phyloP scores from a whole-genome alignment of 2,113 vertebrate genomes.

The Tychaedon coryphoeus region DNA sequence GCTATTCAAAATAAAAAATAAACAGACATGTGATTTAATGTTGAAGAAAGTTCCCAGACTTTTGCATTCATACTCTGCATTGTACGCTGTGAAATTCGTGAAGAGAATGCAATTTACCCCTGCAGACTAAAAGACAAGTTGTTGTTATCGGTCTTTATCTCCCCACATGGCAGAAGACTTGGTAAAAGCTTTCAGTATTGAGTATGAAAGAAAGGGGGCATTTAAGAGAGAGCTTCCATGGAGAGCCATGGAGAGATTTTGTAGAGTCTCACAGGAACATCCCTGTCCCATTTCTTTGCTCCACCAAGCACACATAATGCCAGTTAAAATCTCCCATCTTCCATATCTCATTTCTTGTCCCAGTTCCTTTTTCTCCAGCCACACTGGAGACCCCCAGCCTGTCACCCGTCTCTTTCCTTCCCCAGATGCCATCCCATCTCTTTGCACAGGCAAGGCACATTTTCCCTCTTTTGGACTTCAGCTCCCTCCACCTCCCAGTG shows the following conservation, averaged over 20 bases:
- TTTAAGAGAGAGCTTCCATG: not conserved
- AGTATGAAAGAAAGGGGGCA: not conserved
- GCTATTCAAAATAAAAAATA: slow-evolving; percentile 37
- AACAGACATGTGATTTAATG: slow-evolving; percentile 26
- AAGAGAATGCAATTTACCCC: not conserved
- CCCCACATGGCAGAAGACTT: not conserved
- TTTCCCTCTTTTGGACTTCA: not conserved
- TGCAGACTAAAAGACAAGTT: not conserved
- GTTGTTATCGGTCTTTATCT: not conserved
- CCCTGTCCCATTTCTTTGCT: not conserved
- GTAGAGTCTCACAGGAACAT: not conserved
- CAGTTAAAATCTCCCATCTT: not conserved
- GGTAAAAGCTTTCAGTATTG: not conserved
- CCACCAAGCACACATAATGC: not conserved
- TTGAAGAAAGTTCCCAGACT: slow-evolving; percentile 30
- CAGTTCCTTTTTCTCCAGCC: not conserved
- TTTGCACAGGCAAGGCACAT: not conserved
- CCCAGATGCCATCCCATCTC: not conserved
- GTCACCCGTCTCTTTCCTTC: not conserved
- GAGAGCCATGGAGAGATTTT: not conserved
- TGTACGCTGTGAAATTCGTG: not conserved
- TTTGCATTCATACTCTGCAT: not conserved
- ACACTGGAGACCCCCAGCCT: not conserved
- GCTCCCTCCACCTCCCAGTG: not conserved
- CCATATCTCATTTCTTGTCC: not conserved